phyloP scores from a whole-genome alignment of 1,140 invertebrate species.

The Acromyrmex charruanus region DNA sequence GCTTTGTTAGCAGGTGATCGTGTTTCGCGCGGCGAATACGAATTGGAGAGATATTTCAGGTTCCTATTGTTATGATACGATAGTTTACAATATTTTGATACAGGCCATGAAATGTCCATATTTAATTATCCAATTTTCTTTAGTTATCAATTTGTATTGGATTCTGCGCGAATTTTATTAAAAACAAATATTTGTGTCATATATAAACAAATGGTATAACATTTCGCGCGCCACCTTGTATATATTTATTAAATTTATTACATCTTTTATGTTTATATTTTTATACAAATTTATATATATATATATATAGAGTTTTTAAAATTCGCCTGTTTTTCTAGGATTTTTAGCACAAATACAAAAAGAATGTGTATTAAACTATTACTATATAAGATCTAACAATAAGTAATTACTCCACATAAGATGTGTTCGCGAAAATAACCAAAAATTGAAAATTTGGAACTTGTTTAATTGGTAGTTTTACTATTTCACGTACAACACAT shows the following conservation, averaged over 20 bases:
- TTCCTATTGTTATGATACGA: not conserved
- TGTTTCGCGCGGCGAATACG: slow-evolving; percentile 47
- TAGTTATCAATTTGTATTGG: too few species aligned
- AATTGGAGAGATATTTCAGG: slow-evolving; percentile 37
- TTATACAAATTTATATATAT: not conserved
- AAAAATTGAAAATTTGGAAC: not conserved
- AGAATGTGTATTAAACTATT: not conserved
- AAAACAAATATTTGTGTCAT: too few species aligned
- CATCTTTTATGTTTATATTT: not conserved
- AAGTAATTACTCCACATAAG: not conserved
- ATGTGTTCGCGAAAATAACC: not conserved
- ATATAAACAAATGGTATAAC: too few species aligned
- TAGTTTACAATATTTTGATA: not conserved
- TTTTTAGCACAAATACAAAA: not conserved
- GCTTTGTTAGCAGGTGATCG: slow-evolving; percentile 56
- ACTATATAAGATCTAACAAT: not conserved
- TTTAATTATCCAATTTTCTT: too few species aligned
- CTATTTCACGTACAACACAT: not conserved
- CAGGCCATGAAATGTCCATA: too few species aligned
- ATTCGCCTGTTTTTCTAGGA: not conserved
- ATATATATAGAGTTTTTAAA: not conserved
- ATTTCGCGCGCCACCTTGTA: too few species aligned
- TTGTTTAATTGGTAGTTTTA: not conserved
- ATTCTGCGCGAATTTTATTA: too few species aligned
- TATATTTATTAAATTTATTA: slow-evolving; percentile 39